Percentiles rank a stretch among this genome's conserved stretches.
Evolutionary conservation across 2,888 invertebrate species (phyloP).

Genomic region (Philhelius pedissequus): DNA sequence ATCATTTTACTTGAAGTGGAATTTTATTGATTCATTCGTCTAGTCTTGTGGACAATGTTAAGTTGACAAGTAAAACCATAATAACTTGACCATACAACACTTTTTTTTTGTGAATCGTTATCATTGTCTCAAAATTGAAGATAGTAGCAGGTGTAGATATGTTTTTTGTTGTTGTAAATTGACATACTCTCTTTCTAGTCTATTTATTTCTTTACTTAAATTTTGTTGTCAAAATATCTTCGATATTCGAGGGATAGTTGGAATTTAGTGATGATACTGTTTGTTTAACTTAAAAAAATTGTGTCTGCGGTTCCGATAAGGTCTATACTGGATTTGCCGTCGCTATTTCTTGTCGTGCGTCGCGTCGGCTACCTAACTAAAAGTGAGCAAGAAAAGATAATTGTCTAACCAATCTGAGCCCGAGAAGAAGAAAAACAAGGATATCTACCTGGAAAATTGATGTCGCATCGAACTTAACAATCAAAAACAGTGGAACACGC

Average conservation of each 20-base stretch:
- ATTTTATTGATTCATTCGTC: too few species aligned
- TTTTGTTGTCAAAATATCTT: slow-evolving; percentile 45
- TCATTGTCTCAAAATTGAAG: slow-evolving; percentile 53
- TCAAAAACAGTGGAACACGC: background rate
- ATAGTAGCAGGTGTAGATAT: slow-evolving; percentile 63
- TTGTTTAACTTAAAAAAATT: slow-evolving; percentile 47
- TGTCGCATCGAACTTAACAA: background rate
- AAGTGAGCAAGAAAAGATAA: background rate
- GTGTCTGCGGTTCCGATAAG: slow-evolving; percentile 40
- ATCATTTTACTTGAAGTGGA: too few species aligned
- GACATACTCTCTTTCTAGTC: slow-evolving; percentile 52
- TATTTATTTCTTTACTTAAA: background rate
- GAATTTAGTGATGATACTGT: slow-evolving; percentile 51
- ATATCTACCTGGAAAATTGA: background rate
- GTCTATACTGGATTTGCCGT: slow-evolving; percentile 18
- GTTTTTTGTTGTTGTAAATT: slow-evolving; percentile 20
- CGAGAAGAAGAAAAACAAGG: too few species aligned
- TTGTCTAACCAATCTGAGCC: background rate
- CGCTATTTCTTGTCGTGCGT: slow-evolving; percentile 16
- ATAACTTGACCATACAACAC: background rate
- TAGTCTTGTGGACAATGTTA: too few species aligned
- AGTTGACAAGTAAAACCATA: slow-evolving; percentile 28
- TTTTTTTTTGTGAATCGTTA: slow-evolving; percentile 53
- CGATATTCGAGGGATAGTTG: slow-evolving; percentile 46
- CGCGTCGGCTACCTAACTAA: background rate